Percentiles rank a stretch among this genome's conserved stretches.
phyloP scores from a whole-genome alignment of 2,113 vertebrate species.

The Dicrurus megarhynchus region DNA sequence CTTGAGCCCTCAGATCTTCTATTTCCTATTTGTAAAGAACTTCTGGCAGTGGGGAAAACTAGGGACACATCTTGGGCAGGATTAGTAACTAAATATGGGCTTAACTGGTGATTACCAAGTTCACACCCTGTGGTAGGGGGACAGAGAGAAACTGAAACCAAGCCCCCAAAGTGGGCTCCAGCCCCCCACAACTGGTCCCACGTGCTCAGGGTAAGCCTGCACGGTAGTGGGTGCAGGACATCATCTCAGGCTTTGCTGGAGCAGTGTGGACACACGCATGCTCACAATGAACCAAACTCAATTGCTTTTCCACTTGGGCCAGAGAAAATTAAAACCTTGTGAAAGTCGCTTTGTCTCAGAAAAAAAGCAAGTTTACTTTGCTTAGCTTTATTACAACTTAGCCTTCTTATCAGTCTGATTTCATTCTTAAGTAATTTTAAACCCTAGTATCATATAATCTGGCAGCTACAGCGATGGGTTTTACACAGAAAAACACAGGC shows the following conservation, averaged over 20 bases:
- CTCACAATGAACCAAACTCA: background rate
- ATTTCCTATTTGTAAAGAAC: background rate
- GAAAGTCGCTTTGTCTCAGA: background rate
- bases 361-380: background rate
- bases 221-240: fast-evolving
- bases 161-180: background rate
- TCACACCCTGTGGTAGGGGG: fast-evolving
- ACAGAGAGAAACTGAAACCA: background rate
- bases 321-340: conserved; percentile 14
- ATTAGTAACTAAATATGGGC: background rate
- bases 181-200: background rate
- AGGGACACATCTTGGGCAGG: background rate
- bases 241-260: background rate
- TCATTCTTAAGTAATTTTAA: background rate
- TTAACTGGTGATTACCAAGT: background rate
- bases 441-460: background rate
- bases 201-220: fast-evolving
- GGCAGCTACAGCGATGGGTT: background rate
- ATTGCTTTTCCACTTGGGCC: background rate
- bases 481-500: conserved; percentile 4
- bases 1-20: background rate
- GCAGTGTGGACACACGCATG: fast-evolving
- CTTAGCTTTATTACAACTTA: conserved; percentile 2
- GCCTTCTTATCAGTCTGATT: conserved; percentile 9
- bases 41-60: background rate